phyloP scores from a whole-genome alignment of 1,140 invertebrate species.

The Magallana ariakensis region DNA sequence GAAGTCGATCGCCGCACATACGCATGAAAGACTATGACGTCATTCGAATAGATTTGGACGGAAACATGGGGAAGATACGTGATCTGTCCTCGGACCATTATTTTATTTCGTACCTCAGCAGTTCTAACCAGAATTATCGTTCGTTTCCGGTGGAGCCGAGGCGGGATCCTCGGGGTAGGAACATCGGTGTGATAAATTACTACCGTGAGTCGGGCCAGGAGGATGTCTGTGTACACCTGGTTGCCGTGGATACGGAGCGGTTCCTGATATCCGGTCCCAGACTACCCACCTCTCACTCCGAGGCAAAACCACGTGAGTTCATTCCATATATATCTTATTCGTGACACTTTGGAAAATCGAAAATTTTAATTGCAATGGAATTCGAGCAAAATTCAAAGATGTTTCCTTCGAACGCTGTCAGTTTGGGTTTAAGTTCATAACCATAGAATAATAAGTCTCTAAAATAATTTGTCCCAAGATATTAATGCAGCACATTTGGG shows the following conservation, averaged over 20 bases:
- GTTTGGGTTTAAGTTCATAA: too few relatives aligned
- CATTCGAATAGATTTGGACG: conserved; percentile 61
- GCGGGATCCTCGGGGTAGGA: conserved; percentile 56
- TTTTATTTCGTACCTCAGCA: conserved; percentile 61
- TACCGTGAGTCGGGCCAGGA: conserved; percentile 36
- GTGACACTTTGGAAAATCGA: background rate
- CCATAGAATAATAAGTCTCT: too few relatives aligned
- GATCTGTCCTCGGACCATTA: conserved; percentile 60
- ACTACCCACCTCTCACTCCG: conserved; percentile 52
- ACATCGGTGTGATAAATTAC: conserved; percentile 51
- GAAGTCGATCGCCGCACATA: conserved; percentile 58
- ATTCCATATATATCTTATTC: background rate
- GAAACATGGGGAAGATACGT: conserved; percentile 61
- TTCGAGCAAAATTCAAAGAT: too few relatives aligned
- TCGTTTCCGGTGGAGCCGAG: conserved; percentile 62
- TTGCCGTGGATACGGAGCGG: conserved; percentile 60
- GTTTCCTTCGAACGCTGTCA: too few relatives aligned
- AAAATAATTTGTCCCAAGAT: too few relatives aligned
- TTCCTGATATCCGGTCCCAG: conserved; percentile 55
- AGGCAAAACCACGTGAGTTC: conserved; percentile 29
- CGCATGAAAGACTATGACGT: conserved; percentile 60
- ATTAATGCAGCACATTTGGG: too few relatives aligned
- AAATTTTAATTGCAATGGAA: background rate
- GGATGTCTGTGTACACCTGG: conserved; percentile 54
- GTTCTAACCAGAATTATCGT: conserved; percentile 61